Base-by-base conservation (phyloP, 1,140 invertebrate genomes). In the Lepidurus apus region DNA sequence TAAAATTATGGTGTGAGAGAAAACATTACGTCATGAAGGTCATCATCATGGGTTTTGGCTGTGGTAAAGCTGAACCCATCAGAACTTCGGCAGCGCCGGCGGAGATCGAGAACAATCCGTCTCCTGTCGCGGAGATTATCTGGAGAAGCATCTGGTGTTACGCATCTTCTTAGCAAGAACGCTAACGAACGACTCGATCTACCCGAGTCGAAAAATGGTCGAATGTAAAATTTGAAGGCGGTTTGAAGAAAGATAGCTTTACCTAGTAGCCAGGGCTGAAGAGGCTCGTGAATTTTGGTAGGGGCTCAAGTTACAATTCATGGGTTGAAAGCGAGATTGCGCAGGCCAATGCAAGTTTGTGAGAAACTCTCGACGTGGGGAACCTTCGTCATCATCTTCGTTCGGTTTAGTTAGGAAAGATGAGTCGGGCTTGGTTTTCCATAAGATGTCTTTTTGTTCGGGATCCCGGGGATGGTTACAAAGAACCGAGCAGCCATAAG, bases 381-480 rank as follows among this genome's bases (percentile, higher is more conserved):
- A 65, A 17, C 4, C 21, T 17, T 65, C 53, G 53, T 65, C 53
- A 7, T 65, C 53, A 65, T 65, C 6, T 9, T 65, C 53, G 21
- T 65, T 9, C 6, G 17, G 8, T 65, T 65, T 65, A 21, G 17
- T 1, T 13, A n/a, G 53, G 9, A 65, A 17, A 1, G 21, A 9
- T 9, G 53, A 21, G 17, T 65, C 53, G 8, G 53, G 53, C 53
- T 65, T 65, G 53, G 78, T 24, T 43, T 74, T 74, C 78, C 78
- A 79, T 0, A 80, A 13, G 26, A 80, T 88, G 83, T 92, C 89
- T 85, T 90, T 93, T 0, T 91, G 89, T 80, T 91, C 90, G 24
- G 86, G 88, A 78, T 93, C 91, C 13, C 91, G 89, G 1, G 93
- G 93, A 85, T 94, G 93, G 82, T 94, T 93, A 86, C 92, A 93